phyloP scores from a whole-genome alignment of 1,140 invertebrate species.

The Atta cephalotes region DNA sequence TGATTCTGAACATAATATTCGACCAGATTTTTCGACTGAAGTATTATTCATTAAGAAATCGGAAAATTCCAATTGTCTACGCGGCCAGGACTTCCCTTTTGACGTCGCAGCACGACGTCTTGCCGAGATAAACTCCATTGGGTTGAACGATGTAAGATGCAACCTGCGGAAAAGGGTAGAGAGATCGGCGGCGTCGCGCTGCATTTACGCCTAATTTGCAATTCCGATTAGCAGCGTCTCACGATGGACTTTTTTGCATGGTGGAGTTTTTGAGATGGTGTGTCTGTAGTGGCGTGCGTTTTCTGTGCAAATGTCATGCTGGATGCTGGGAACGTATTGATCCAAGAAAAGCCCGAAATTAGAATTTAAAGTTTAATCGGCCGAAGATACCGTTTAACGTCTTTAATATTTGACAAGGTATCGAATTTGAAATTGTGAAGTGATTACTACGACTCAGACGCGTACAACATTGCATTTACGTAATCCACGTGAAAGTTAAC shows the following conservation, averaged over 20 bases:
- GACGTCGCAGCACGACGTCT: constrained; percentile 22
- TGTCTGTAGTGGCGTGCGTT: constrained; percentile 49
- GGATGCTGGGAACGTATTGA: constrained; percentile 55
- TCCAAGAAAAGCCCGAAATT: not conserved
- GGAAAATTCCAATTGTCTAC: constrained; percentile 46
- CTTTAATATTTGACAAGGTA: not conserved
- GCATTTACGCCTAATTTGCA: constrained; percentile 57
- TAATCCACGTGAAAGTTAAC: not conserved
- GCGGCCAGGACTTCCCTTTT: not conserved
- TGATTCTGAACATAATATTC: too few species aligned
- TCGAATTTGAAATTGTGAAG: not conserved
- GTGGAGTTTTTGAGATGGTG: constrained; percentile 50
- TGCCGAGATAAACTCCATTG: constrained; percentile 14
- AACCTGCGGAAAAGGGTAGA: constrained; percentile 7
- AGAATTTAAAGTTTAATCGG: constrained; percentile 20
- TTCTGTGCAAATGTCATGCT: constrained; percentile 51
- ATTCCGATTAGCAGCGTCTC: constrained; percentile 53
- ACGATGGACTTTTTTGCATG: constrained; percentile 51
- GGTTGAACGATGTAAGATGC: constrained; percentile 12
- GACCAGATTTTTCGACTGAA: not conserved
- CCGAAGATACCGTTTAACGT: not conserved
- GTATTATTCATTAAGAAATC: not conserved
- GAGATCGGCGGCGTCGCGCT: constrained; percentile 36
- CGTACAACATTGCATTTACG: not conserved
- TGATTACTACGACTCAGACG: not conserved